These are phyloP conservation scores for Apamea epomidion DNA, from an alignment of 2,888 invertebrate species.

Conservation along the genomic window DNA sequence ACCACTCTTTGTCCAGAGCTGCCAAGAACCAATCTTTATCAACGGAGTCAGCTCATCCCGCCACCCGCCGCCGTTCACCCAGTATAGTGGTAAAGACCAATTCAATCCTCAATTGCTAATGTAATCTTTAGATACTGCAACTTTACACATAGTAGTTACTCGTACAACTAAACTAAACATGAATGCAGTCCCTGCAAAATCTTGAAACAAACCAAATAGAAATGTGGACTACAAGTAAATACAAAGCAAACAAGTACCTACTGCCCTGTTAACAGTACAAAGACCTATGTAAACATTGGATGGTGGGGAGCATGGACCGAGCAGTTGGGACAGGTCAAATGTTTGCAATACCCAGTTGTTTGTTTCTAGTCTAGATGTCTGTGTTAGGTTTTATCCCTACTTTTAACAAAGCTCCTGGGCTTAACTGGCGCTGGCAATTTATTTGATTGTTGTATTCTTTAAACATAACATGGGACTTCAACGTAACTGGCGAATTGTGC, in stretches of 20 bases:
- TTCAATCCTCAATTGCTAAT: background rate
- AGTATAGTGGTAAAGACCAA: no score
- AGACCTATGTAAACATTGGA: slow-evolving; percentile 22
- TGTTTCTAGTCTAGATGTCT: slow-evolving; percentile 21
- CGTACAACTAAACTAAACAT: background rate
- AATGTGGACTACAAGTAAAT: background rate
- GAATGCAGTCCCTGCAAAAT: background rate
- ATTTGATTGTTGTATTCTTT: background rate
- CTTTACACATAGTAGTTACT: background rate
- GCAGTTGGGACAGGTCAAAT: slow-evolving; percentile 16
- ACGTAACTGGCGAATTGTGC: no score
- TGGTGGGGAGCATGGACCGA: background rate
- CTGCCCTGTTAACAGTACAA: background rate
- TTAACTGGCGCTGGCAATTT: slow-evolving; percentile 1
- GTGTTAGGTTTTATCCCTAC: slow-evolving; percentile 3
- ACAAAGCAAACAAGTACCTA: slow-evolving; percentile 1
- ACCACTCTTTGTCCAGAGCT: no score
- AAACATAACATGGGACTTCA: no score
- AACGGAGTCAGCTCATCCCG: no score
- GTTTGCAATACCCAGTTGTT: slow-evolving; percentile 28
- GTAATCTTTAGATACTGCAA: background rate
- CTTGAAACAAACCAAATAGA: background rate
- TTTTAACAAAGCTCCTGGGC: slow-evolving; percentile 13
- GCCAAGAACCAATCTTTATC: no score
- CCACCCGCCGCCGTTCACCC: no score